These are phyloP conservation scores for Falco naumanni DNA, from an alignment of 2,797 vertebrate genomes.

Conservation along the genomic window DNA sequence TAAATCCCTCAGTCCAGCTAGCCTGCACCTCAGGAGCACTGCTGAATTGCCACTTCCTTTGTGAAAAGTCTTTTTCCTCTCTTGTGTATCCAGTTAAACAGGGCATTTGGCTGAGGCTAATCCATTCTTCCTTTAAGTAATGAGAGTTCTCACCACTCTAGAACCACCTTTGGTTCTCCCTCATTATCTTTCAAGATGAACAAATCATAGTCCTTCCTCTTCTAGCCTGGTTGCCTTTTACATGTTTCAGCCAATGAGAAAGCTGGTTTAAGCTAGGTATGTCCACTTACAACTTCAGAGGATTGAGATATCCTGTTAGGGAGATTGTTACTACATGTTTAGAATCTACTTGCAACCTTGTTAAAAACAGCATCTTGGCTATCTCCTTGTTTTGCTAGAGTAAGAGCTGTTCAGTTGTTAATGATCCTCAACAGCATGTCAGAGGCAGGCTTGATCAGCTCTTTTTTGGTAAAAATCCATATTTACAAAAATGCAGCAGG, in stretches of 20 bases:
- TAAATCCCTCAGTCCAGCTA: background rate
- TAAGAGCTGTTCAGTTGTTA: background rate
- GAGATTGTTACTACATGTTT: background rate
- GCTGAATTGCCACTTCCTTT: background rate
- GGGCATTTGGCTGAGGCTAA: background rate
- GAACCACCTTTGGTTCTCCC: background rate
- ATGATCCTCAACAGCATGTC: background rate
- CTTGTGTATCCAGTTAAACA: background rate
- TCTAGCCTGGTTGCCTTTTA: background rate
- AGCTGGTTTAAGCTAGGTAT: background rate
- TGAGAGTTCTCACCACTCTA: background rate
- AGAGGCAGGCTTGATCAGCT: background rate
- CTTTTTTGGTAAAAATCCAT: background rate
- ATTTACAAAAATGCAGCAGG: background rate
- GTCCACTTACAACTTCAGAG: background rate
- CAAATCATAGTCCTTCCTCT: background rate
- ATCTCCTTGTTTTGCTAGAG: background rate
- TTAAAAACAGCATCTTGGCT: background rate
- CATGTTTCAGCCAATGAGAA: background rate
- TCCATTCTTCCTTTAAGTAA: background rate
- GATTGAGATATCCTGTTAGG: background rate
- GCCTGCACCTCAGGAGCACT: background rate
- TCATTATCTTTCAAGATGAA: background rate
- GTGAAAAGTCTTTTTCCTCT: background rate
- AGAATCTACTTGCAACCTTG: background rate